Percentiles rank a stretch among this genome's conserved stretches.
These are phyloP conservation scores for Neoseiulus cucumeris DNA, from an alignment of 1,140 invertebrate genomes.

Conservation along the genomic window DNA sequence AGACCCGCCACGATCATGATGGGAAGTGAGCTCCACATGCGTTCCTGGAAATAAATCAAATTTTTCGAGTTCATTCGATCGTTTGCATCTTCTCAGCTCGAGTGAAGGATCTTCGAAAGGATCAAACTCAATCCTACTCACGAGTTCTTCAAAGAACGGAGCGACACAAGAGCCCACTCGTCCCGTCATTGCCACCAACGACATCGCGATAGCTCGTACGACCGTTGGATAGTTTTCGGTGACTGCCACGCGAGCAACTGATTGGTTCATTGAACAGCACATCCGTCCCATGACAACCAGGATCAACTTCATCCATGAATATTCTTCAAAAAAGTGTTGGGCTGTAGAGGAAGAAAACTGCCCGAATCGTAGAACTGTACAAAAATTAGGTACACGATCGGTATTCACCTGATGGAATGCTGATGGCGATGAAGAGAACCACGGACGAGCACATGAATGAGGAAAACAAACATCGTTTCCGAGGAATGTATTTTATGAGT, in stretches of 20 bases:
- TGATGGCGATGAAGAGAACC: not conserved
- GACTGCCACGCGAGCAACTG: not conserved
- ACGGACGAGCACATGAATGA: not conserved
- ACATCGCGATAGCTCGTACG: not conserved
- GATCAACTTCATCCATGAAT: not conserved
- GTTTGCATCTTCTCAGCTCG: not conserved
- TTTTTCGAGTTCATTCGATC: not conserved
- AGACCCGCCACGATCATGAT: not conserved
- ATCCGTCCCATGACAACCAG: not conserved
- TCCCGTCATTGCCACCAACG: not conserved
- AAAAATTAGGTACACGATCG: too few species aligned
- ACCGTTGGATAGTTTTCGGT: not conserved
- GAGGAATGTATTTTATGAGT: not conserved
- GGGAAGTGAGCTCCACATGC: not conserved
- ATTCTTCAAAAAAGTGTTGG: too few species aligned
- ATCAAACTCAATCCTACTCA: not conserved
- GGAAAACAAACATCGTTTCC: not conserved
- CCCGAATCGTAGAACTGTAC: too few species aligned
- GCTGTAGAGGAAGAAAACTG: too few species aligned
- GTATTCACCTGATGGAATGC: not conserved
- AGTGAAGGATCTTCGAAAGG: not conserved
- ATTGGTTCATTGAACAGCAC: not conserved
- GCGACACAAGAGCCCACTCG: not conserved
- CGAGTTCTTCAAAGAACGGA: slow-evolving; percentile 7
- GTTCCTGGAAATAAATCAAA: not conserved